Evolutionary conservation across 64 coral and sea anemone genomes (phyloP).

Genomic region (Actinia tenebrosa): DNA sequence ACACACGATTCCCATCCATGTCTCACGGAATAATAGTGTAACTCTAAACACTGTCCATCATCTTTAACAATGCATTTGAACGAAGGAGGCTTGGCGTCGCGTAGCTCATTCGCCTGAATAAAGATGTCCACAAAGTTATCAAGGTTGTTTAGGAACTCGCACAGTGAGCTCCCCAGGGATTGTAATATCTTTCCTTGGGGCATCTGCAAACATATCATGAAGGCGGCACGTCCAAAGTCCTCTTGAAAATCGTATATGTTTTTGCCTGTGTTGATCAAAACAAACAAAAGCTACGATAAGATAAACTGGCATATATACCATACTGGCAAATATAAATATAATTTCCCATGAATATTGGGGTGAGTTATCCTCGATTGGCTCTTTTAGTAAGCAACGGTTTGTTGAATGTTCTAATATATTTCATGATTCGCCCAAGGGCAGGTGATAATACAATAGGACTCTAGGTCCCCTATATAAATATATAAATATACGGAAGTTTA

Average conservation of each 20-base stretch:
- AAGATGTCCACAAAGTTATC: slow-evolving; percentile 54
- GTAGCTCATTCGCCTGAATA: slow-evolving; percentile 35
- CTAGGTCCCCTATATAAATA: too few relatives aligned
- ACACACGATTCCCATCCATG: slow-evolving; percentile 47
- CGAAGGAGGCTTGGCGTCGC: slow-evolving; percentile 33
- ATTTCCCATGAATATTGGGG: background rate
- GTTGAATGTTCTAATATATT: background rate
- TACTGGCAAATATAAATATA: too few relatives aligned
- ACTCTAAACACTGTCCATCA: slow-evolving; percentile 31
- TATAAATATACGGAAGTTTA: background rate
- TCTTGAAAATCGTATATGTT: slow-evolving; percentile 26
- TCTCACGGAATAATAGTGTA: slow-evolving; percentile 50
- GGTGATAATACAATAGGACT: too few relatives aligned
- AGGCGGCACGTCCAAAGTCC: slow-evolving; percentile 43
- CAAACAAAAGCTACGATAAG: background rate
- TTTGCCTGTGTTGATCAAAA: slow-evolving; percentile 18
- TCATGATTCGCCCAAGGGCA: too few relatives aligned
- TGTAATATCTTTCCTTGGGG: slow-evolving; percentile 43
- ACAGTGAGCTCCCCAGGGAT: slow-evolving; percentile 39
- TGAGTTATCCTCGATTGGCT: background rate
- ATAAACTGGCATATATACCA: too few relatives aligned
- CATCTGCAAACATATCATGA: slow-evolving; percentile 26
- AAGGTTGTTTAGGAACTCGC: slow-evolving; percentile 60
- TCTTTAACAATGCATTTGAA: slow-evolving; percentile 37
- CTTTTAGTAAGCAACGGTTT: too few relatives aligned